Evolutionary conservation across 2,888 invertebrate species (phyloP).

Genomic region (Papilio gigon): DNA sequence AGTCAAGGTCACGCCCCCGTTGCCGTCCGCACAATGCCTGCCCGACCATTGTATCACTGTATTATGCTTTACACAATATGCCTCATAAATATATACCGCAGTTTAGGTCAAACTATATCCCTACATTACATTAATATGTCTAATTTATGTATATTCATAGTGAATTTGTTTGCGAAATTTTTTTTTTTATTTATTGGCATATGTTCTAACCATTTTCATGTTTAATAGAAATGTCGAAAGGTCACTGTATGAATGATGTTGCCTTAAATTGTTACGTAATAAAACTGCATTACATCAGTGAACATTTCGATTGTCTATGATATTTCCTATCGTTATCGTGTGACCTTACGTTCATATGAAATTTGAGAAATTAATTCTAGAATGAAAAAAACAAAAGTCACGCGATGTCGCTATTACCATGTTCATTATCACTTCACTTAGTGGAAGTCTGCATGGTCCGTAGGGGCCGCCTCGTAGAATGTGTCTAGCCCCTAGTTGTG

Average conservation of each 20-base stretch:
- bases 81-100: slow-evolving; percentile 5
- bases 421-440: slow-evolving; percentile 58
- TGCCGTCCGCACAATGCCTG: slow-evolving; percentile 54
- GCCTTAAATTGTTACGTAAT: background rate
- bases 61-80: slow-evolving; percentile 21
- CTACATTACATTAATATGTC: background rate
- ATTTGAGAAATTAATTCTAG: background rate
- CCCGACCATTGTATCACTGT: slow-evolving; percentile 32
- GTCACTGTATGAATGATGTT: background rate
- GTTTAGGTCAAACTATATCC: slow-evolving; percentile 3
- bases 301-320: slow-evolving; percentile 37
- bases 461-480: slow-evolving; percentile 79
- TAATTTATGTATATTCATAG: background rate
- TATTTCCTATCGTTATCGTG: slow-evolving; percentile 22
- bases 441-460: slow-evolving; percentile 68
- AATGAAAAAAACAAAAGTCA: slow-evolving; percentile 44
- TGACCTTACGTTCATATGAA: too few relatives aligned
- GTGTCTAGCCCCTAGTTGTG: slow-evolving; percentile 82
- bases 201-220: slow-evolving; percentile 24
- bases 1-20: slow-evolving; percentile 71
- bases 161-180: slow-evolving; percentile 2
- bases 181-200: slow-evolving; percentile 4
- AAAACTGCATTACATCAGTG: slow-evolving; percentile 25
- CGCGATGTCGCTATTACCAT: slow-evolving; percentile 58
- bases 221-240: slow-evolving; percentile 30